Conservation (phyloP, 1,140 invertebrate genomes). For the Vanessa atalanta region DNA sequence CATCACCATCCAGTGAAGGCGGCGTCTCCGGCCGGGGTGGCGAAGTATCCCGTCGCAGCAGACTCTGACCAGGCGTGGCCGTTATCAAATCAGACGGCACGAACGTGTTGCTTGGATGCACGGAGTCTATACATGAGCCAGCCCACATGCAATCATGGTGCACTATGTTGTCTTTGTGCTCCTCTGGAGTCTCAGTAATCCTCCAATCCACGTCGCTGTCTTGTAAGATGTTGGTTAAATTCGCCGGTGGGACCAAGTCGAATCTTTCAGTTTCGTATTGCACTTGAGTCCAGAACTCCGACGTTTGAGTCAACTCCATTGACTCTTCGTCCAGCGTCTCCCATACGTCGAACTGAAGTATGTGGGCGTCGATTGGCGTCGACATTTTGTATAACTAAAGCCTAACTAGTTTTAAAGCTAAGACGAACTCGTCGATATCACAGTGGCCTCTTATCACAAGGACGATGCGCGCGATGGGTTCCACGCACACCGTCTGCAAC, state of each 20-base stretch:
- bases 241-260: constrained; percentile 58
- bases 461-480: constrained; percentile 74
- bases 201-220: constrained; percentile 67
- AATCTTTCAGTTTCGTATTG: constrained; percentile 68
- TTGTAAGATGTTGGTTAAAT: constrained; percentile 50
- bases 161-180: constrained; percentile 72
- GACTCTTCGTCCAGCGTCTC: constrained; percentile 66
- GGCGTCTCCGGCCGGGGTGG: constrained; percentile 66
- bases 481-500: constrained; percentile 79
- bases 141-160: constrained; percentile 80
- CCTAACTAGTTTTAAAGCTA: constrained; percentile 79
- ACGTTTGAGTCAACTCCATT: constrained; percentile 64
- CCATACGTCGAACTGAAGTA: constrained; percentile 69
- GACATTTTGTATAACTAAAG: constrained; percentile 71
- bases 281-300: constrained; percentile 71
- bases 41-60: constrained; percentile 61
- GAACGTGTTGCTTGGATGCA: constrained; percentile 66
- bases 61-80: constrained; percentile 61
- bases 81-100: constrained; percentile 60
- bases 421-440: constrained; percentile 79
- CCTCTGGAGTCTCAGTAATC: constrained; percentile 60
- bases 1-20: constrained; percentile 71
- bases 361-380: constrained; percentile 58
- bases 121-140: constrained; percentile 68
- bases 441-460: constrained; percentile 78